Percentiles rank a stretch among this genome's conserved stretches.
phyloP scores from a whole-genome alignment of 2,113 vertebrate species.

The Sinocyclocheilus maitianheensis region DNA sequence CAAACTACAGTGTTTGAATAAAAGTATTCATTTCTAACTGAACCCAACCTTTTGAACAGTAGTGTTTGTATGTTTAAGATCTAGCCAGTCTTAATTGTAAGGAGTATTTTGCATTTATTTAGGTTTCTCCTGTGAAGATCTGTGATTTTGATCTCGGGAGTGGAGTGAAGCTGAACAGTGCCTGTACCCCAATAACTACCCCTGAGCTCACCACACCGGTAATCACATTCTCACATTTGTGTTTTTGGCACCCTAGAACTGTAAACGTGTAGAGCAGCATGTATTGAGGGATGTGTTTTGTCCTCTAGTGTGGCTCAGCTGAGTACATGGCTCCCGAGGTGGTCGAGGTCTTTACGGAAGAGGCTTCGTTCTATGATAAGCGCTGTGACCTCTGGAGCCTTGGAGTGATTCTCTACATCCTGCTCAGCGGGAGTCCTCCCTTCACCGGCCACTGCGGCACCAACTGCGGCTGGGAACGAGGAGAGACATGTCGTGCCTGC shows the following conservation, averaged over 20 bases:
- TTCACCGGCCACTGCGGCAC: slow-evolving; percentile 95
- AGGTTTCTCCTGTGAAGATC: slow-evolving; percentile 96
- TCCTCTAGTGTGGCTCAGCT: slow-evolving; percentile 89
- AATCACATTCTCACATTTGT: not conserved
- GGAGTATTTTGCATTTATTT: slow-evolving; percentile 2
- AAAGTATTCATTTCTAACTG: too few species aligned
- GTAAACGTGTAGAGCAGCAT: not conserved
- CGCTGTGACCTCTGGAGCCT: slow-evolving; percentile 97
- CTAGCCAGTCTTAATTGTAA: not conserved
- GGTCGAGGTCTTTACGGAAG: slow-evolving; percentile 94
- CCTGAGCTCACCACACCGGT: slow-evolving; percentile 95
- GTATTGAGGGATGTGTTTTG: not conserved
- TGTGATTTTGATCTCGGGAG: slow-evolving; percentile 98
- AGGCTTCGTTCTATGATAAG: slow-evolving; percentile 96
- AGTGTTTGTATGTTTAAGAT: not conserved
- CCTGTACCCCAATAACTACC: slow-evolving; percentile 92
- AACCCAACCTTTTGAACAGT: too few species aligned
- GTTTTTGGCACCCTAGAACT: not conserved
- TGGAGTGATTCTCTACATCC: slow-evolving; percentile 95
- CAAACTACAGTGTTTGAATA: too few species aligned
- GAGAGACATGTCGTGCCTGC: slow-evolving; percentile 89
- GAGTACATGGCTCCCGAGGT: slow-evolving; percentile 99
- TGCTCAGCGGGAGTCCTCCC: slow-evolving; percentile 94
- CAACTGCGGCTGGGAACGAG: slow-evolving; percentile 94
- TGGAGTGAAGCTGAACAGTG: slow-evolving; percentile 93